phyloP scores from a whole-genome alignment of 2,888 invertebrate species.

The Dione juno region DNA sequence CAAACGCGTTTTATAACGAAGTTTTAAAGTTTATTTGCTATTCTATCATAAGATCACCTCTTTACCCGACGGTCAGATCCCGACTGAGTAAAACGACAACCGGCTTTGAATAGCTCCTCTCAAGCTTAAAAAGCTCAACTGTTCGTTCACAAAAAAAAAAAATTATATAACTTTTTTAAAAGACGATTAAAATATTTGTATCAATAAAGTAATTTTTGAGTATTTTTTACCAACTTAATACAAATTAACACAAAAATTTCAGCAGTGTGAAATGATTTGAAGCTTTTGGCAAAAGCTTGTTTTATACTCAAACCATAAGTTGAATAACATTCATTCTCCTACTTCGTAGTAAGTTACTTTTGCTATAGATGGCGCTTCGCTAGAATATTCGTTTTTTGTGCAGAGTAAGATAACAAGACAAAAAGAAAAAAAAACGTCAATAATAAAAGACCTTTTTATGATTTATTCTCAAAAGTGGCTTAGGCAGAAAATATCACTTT shows the following conservation, averaged over 20 bases:
- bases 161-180: not conserved
- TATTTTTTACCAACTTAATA: not conserved
- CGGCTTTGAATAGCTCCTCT: slow-evolving; percentile 19
- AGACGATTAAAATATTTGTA: no score
- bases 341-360: not conserved
- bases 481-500: no score
- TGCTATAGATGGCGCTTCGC: slow-evolving; percentile 34
- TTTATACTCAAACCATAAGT: slow-evolving; percentile 7
- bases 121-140: slow-evolving; percentile 5
- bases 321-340: not conserved
- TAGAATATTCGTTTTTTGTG: not conserved
- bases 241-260: not conserved
- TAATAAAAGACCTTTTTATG: no score
- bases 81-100: slow-evolving; percentile 33
- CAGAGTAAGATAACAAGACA: no score
- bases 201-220: not conserved
- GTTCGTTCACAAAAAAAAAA: not conserved
- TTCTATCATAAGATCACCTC: slow-evolving; percentile 1
- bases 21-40: slow-evolving; percentile 4
- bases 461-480: no score
- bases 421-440: no score
- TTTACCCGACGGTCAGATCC: slow-evolving; percentile 17
- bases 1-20: slow-evolving; percentile 12
- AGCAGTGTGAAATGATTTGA: not conserved
- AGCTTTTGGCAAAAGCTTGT: slow-evolving; percentile 21